A percentile compares a stretch with the other conserved stretches of the same genome.
These are phyloP conservation scores for Mixornis gularis DNA, from an alignment of 2,113 vertebrate genomes.

Conservation along the genomic window DNA sequence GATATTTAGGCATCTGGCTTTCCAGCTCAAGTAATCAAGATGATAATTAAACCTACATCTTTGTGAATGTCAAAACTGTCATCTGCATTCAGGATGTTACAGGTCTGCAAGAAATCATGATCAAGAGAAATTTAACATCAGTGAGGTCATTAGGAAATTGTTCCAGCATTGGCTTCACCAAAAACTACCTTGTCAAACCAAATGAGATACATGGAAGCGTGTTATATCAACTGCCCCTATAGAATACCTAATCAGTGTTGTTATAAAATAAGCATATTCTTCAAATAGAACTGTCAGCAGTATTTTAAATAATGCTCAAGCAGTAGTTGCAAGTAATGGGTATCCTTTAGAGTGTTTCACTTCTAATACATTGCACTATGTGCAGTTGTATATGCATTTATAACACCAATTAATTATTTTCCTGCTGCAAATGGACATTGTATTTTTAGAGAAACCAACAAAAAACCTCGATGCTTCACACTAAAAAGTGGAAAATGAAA, in stretches of 20 bases:
- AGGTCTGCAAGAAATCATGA: slow-evolving; percentile 41
- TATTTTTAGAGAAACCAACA: background rate
- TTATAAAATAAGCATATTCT: background rate
- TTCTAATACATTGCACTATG: background rate
- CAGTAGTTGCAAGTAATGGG: background rate
- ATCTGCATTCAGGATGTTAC: slow-evolving; percentile 55
- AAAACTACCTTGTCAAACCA: background rate
- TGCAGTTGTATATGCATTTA: background rate
- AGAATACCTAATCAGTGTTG: background rate
- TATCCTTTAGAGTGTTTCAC: background rate
- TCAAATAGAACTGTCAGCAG: background rate
- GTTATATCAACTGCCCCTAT: background rate
- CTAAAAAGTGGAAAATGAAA: background rate
- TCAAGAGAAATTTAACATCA: slow-evolving; percentile 22
- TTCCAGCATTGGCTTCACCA: background rate
- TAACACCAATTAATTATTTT: background rate
- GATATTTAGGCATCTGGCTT: slow-evolving; percentile 69
- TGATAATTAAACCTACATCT: slow-evolving; percentile 63
- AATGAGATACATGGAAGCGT: background rate
- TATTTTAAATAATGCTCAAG: background rate
- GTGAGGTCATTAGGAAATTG: slow-evolving; percentile 14
- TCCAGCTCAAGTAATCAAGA: slow-evolving; percentile 62
- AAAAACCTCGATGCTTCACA: background rate
- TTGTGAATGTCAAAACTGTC: slow-evolving; percentile 68
- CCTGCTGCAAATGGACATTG: background rate